Evolutionary conservation across 2,888 invertebrate species (phyloP).

Genomic region (Prenolepis imparis): DNA sequence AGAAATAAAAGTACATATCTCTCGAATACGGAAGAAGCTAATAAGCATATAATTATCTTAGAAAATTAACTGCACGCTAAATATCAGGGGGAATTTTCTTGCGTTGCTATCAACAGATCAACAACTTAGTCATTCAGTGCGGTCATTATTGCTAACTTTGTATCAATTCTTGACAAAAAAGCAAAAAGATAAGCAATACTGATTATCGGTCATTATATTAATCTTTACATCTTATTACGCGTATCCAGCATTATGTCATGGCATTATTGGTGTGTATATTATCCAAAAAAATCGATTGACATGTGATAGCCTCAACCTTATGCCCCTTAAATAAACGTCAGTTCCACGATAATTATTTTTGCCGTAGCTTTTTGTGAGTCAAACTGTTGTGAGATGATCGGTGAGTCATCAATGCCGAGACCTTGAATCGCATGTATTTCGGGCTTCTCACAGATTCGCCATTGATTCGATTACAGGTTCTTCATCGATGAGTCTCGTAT

Average conservation of each 20-base stretch:
- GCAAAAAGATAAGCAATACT: background rate
- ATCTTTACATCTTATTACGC: background rate
- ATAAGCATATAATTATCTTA: conserved; percentile 41
- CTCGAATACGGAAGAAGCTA: conserved; percentile 32
- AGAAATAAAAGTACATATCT: conserved; percentile 6
- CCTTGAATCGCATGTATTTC: conserved; percentile 45
- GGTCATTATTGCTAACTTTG: conserved; percentile 3
- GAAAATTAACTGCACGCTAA: conserved; percentile 54
- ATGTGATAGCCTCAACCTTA: conserved; percentile 14
- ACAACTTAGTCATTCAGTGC: conserved; percentile 38
- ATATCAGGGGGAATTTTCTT: conserved; percentile 59
- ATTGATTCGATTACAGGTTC: conserved; percentile 28
- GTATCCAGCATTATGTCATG: background rate
- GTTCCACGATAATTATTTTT: conserved; percentile 41
- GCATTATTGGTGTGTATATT: background rate
- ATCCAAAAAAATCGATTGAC: conserved; percentile 14
- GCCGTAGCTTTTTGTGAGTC: conserved; percentile 27
- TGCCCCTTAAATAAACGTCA: background rate
- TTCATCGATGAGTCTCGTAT: conserved; percentile 21
- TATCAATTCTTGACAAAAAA: background rate
- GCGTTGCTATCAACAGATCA: conserved; percentile 5
- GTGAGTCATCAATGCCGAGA: conserved; percentile 48
- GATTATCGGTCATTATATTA: conserved; percentile 35
- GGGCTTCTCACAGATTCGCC: conserved; percentile 2
- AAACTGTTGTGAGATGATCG: conserved; percentile 20